These are phyloP conservation scores for Mandrillus leucophaeus DNA, from an alignment of 2,113 vertebrate species.

Conservation along the genomic window DNA sequence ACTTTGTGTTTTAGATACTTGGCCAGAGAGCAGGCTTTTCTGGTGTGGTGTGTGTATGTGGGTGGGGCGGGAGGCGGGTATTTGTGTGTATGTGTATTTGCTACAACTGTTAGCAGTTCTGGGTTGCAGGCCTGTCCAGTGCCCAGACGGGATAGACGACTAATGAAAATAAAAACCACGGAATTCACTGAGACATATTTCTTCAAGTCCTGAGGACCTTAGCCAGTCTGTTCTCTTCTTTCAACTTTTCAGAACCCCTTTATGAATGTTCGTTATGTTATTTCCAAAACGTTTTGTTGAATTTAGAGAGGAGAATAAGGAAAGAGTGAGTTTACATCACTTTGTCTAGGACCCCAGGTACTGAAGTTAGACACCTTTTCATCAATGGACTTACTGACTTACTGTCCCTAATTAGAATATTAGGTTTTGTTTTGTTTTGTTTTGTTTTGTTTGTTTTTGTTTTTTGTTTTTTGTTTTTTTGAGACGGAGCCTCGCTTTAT, in stretches of 20 bases:
- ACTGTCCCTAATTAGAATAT: not conserved
- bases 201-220: not conserved
- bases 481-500: too few relatives aligned
- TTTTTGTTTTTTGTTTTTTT: too few relatives aligned
- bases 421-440: too few relatives aligned
- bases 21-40: not conserved
- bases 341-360: not conserved
- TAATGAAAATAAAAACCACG: not conserved
- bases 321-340: not conserved
- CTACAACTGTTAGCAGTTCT: not conserved
- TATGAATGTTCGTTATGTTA: not conserved
- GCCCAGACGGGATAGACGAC: not conserved
- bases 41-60: not conserved
- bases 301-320: not conserved
- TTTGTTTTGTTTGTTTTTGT: too few relatives aligned
- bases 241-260: not conserved
- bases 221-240: not conserved
- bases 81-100: not conserved
- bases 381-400: not conserved
- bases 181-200: not conserved
- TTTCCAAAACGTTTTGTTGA: not conserved
- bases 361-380: not conserved
- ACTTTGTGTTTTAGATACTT: not conserved
- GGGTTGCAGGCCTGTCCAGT: not conserved
- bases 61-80: too few relatives aligned